Evolutionary conservation across 2,113 vertebrate genomes (phyloP).

Genomic region (Bos indicus): DNA sequence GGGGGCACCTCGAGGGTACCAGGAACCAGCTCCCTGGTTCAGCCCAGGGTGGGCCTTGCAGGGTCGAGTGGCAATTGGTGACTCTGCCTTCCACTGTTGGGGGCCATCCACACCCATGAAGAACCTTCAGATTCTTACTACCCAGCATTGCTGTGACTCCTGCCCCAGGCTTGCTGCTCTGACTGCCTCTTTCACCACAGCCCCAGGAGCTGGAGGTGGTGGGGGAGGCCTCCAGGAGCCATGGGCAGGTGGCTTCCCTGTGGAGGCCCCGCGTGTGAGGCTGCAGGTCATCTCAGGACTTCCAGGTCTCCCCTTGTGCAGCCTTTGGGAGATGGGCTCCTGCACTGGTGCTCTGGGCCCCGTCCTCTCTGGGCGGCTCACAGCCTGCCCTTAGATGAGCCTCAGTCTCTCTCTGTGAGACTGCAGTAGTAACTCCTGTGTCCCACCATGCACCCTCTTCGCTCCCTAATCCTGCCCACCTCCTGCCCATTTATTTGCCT

Average conservation of each 20-base stretch:
- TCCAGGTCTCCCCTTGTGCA: background rate
- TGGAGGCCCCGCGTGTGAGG: background rate
- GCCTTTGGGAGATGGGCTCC: background rate
- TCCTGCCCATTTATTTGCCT: background rate
- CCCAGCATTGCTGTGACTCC: too few relatives aligned
- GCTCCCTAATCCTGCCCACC: too few relatives aligned
- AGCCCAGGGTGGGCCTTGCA: background rate
- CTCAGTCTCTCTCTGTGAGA: background rate
- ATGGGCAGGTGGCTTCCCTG: background rate
- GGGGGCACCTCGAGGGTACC: background rate
- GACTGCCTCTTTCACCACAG: background rate
- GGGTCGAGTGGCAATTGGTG: rapidly evolving
- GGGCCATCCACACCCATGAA: rapidly evolving
- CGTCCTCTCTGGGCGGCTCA: background rate
- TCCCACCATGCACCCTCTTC: background rate
- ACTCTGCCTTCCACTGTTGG: background rate
- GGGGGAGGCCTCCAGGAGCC: background rate
- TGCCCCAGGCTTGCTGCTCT: background rate
- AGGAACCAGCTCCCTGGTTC: background rate
- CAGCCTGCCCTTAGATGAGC: background rate
- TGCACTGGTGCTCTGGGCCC: background rate
- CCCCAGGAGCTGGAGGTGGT: background rate
- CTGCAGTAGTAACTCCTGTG: background rate
- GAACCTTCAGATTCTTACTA: background rate
- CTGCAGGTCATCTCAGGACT: background rate